Base-by-base conservation (phyloP, 64 coral and sea anemone genomes). In the Stichodactyla helianthus region DNA sequence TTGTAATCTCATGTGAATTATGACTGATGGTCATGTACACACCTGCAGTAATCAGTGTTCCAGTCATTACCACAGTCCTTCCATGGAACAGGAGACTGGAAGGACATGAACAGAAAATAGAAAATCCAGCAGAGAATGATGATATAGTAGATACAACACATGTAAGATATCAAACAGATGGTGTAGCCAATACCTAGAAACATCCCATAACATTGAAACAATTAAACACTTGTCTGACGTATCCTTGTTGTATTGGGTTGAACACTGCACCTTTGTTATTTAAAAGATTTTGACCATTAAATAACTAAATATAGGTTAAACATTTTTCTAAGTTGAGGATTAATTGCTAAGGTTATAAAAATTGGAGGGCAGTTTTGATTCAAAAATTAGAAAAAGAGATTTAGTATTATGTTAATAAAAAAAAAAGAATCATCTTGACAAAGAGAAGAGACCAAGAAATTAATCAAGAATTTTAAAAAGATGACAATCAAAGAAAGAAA, bases 91-190 rank as follows among this genome's bases (percentile, higher is more conserved):
- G 83, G 77, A 4, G 92, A 77, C 50, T 64, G 82, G 77, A 93
- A 89, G 35, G 92, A 93, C 59, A 83, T 55, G 31, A 93, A 93
- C 22, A 93, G 83, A 28, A 53, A 89, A 58, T 86, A 79, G 55
- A 93, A 74, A 8, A 77, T 85, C 92, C 92, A 93, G 22, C 82
- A 76, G 6, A 93, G 61, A 25, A 93, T 93, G 6, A 93, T 56
- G 82, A 89, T 88, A 28, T 93, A 93, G 68, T 93, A 93, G 25
- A 93, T 93, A 80, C 87, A 89, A 50, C 71, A 77, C 56, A 93
- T 82, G 65, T 86, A 89, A 4, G 82, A 89, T 55, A 93, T 57
- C 55, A 85, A 59, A 60, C 91, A 92, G 6, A 88, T 92, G 2
- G 91, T 86, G 15, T 88, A 92, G 4, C 91, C 91, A 65, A 92